Percentiles rank a stretch among this genome's conserved stretches.
Evolutionary conservation across 2,113 vertebrate species (phyloP).

Genomic region (Erinaceus europaeus): DNA sequence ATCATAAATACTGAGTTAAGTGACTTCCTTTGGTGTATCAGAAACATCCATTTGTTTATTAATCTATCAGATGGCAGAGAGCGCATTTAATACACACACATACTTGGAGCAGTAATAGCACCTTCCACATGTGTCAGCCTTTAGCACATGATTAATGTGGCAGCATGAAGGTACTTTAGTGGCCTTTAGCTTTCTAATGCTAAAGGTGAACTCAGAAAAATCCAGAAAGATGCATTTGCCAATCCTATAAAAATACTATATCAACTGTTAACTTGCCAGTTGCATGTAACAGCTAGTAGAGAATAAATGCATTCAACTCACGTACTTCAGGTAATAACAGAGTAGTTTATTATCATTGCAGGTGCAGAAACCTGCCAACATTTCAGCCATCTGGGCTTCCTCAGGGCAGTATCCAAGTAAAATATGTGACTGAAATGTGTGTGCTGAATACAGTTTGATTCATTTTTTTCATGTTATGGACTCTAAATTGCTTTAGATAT

Average conservation of each 20-base stretch:
- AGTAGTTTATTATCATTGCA: slow-evolving; percentile 74
- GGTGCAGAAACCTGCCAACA: slow-evolving; percentile 55
- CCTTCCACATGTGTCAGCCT: not conserved
- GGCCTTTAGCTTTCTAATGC: slow-evolving; percentile 22
- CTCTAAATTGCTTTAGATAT: slow-evolving; percentile 42
- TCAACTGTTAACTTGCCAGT: slow-evolving; percentile 42
- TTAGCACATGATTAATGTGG: slow-evolving; percentile 25
- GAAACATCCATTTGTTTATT: not conserved
- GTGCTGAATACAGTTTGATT: slow-evolving; percentile 43
- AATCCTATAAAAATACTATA: slow-evolving; percentile 53
- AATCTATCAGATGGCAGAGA: not conserved
- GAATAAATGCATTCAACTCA: slow-evolving; percentile 49
- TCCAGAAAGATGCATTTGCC: slow-evolving; percentile 57
- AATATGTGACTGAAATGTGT: slow-evolving; percentile 72
- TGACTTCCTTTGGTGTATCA: not conserved
- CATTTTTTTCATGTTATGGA: slow-evolving; percentile 49
- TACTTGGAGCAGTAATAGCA: slow-evolving; percentile 10
- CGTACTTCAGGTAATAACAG: slow-evolving; percentile 60
- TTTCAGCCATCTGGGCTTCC: slow-evolving; percentile 73
- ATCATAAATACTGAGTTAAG: not conserved
- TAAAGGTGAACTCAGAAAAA: slow-evolving; percentile 59
- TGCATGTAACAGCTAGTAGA: slow-evolving; percentile 30
- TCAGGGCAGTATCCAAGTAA: slow-evolving; percentile 61
- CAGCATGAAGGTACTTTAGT: slow-evolving; percentile 31
- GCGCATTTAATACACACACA: not conserved